phyloP scores from a whole-genome alignment of 1,140 invertebrate genomes.

The Chymomyza costata region DNA sequence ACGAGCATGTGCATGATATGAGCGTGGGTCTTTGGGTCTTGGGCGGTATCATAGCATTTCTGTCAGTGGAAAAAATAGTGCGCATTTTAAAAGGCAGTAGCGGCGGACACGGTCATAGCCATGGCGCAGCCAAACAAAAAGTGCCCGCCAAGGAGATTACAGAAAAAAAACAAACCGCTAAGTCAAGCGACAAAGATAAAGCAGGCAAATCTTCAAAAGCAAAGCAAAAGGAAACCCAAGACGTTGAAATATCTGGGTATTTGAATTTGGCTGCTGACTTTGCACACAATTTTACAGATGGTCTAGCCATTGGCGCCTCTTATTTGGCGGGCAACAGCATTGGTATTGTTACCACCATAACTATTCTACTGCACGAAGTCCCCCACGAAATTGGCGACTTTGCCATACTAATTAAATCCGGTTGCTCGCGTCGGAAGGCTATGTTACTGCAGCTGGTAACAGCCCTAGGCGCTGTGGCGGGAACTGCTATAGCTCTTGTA shows the following conservation, averaged over 20 bases:
- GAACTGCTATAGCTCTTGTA: conserved; percentile 90
- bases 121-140: conserved; percentile 54
- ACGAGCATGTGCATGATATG: conserved; percentile 82
- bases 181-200: conserved; percentile 15
- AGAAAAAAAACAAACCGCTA: conserved; percentile 12
- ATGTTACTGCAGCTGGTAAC: conserved; percentile 94
- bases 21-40: conserved; percentile 91
- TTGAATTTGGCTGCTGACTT: conserved; percentile 96
- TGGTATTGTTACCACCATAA: conserved; percentile 93
- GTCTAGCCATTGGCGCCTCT: conserved; percentile 94
- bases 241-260: conserved; percentile 89
- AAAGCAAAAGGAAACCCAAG: conserved; percentile 63
- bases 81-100: conserved; percentile 88
- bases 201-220: conserved; percentile 13
- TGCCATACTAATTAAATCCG: conserved; percentile 93
- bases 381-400: conserved; percentile 99
- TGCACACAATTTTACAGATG: conserved; percentile 98
- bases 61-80: conserved; percentile 94
- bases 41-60: conserved; percentile 91
- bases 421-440: conserved; percentile 93
- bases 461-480: conserved; percentile 94
- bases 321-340: conserved; percentile 92
- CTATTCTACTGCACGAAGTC: conserved; percentile 94
- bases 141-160: conserved; percentile 25
- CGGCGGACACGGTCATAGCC: conserved; percentile 76